Conservation (phyloP, 2,797 vertebrate species). For the Erethizon dorsatum region DNA sequence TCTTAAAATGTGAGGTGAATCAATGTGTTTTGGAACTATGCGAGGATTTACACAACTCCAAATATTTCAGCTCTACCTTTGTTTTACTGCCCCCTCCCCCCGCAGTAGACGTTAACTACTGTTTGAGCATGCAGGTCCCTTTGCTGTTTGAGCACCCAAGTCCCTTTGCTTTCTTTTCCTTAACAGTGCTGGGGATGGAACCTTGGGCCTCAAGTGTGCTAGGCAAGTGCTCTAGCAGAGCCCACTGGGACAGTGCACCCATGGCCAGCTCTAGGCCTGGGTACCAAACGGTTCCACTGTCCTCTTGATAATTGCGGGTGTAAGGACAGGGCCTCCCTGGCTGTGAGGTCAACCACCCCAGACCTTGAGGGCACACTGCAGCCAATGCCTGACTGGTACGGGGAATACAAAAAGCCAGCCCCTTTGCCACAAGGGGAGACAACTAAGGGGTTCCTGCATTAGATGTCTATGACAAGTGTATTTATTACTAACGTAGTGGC, state of each 20-base stretch:
- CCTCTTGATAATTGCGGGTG: not conserved
- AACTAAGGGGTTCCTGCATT: not conserved
- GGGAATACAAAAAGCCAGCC: not conserved
- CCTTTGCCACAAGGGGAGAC: not conserved
- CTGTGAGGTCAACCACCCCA: not conserved
- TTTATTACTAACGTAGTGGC: not conserved
- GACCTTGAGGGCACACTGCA: not conserved
- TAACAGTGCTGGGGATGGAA: not conserved
- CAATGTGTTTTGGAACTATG: constrained; percentile 50
- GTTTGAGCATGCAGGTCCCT: not conserved
- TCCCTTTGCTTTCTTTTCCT: not conserved
- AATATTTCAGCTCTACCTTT: constrained; percentile 46
- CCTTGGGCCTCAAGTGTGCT: not conserved
- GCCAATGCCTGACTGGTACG: not conserved
- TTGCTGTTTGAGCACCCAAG: not conserved
- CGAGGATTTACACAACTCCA: not conserved
- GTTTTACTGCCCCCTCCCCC: not conserved
- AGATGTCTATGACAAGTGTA: constrained; percentile 37
- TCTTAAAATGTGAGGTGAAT: constrained; percentile 48
- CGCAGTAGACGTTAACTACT: not conserved
- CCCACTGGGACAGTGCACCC: not conserved
- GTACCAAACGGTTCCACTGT: not conserved
- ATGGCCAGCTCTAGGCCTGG: not conserved
- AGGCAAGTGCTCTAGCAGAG: not conserved
- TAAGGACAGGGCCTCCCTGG: not conserved